Conservation (phyloP, 1,140 invertebrate genomes). For the Vollenhovia emeryi region DNA sequence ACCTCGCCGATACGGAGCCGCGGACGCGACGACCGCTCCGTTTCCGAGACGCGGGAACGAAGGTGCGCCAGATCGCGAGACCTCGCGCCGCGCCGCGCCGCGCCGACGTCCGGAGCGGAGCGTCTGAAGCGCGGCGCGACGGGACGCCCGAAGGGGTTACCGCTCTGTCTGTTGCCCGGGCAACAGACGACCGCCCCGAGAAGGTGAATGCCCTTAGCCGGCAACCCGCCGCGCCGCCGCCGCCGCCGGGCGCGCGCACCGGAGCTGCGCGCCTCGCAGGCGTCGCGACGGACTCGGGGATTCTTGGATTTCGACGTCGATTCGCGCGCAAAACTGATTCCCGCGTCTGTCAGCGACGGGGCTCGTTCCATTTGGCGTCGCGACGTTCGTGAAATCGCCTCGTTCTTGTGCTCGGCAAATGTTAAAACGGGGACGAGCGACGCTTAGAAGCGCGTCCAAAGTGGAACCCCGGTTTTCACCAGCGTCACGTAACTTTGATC, state of each 20-base stretch:
- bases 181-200: slow-evolving; percentile 66
- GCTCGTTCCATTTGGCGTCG: too few species aligned
- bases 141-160: slow-evolving; percentile 68
- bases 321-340: neutral
- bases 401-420: too few species aligned
- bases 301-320: neutral
- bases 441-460: too few species aligned
- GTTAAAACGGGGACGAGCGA: too few species aligned
- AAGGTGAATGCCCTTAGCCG: slow-evolving; percentile 72
- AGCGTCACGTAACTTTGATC: too few species aligned
- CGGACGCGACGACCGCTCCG: neutral
- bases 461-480: too few species aligned
- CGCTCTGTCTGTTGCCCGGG: slow-evolving; percentile 75
- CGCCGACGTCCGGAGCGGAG: neutral
- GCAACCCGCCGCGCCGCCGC: neutral
- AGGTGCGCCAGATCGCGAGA: neutral
- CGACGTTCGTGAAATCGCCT: too few species aligned
- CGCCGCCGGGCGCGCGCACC: neutral
- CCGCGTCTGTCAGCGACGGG: too few species aligned
- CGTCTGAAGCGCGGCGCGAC: slow-evolving; percentile 48
- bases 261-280: neutral
- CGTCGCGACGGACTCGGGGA: too few species aligned
- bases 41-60: slow-evolving; percentile 68
- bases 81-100: neutral
- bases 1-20: neutral